A percentile compares a stretch with the other conserved stretches of the same genome.
phyloP scores from a whole-genome alignment of 1,140 invertebrate genomes.

The Temnothorax nylanderi region DNA sequence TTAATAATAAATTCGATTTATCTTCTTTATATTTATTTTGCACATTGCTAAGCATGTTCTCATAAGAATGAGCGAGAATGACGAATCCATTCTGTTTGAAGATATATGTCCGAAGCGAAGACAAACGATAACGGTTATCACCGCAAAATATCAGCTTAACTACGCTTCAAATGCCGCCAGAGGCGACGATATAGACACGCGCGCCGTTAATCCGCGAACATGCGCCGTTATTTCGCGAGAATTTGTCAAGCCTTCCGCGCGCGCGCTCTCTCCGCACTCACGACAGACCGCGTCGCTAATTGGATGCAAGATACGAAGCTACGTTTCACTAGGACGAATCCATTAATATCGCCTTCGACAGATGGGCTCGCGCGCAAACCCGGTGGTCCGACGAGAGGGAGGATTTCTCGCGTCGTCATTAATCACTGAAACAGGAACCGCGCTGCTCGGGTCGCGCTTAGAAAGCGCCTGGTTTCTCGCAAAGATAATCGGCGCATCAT shows the following conservation, averaged over 20 bases:
- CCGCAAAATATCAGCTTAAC: slow-evolving; percentile 17
- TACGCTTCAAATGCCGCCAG: slow-evolving; percentile 20
- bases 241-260: slow-evolving; percentile 58
- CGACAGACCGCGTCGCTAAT: slow-evolving; percentile 57
- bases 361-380: slow-evolving; percentile 58
- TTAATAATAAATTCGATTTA: not conserved
- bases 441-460: slow-evolving; percentile 48
- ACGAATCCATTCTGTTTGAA: not conserved
- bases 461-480: slow-evolving; percentile 54
- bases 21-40: not conserved
- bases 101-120: not conserved
- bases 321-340: slow-evolving; percentile 61
- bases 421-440: slow-evolving; percentile 63
- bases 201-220: slow-evolving; percentile 40
- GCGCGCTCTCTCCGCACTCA: slow-evolving; percentile 43
- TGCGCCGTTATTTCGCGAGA: slow-evolving; percentile 52
- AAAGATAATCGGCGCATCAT: slow-evolving; percentile 17
- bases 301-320: slow-evolving; percentile 62
- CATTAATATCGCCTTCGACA: slow-evolving; percentile 70
- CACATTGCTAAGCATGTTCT: not conserved
- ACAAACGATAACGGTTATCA: slow-evolving; percentile 32
- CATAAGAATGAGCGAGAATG: not conserved
- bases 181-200: slow-evolving; percentile 40
- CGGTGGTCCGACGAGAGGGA: slow-evolving; percentile 63
- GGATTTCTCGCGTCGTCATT: slow-evolving; percentile 67